phyloP scores from a whole-genome alignment of 2,113 vertebrate species.

The Bubo bubo region DNA sequence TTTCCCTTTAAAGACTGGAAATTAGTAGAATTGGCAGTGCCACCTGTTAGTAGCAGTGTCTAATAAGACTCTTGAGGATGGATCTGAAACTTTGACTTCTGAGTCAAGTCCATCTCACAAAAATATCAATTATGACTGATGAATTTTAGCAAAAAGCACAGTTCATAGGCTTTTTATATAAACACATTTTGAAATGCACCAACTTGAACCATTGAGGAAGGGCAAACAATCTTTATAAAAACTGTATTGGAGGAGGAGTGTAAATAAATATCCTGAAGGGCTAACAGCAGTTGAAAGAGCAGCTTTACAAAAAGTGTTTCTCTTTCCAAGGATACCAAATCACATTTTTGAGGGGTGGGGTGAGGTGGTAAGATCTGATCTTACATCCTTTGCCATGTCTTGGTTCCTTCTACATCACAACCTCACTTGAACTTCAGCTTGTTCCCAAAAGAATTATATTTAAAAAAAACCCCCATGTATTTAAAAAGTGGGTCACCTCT shows the following conservation, averaged over 20 bases:
- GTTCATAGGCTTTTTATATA: neutral
- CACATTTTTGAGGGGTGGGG: neutral
- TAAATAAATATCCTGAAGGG: neutral
- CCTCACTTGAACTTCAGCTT: neutral
- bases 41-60: neutral
- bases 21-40: neutral
- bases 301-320: neutral
- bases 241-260: neutral
- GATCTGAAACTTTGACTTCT: neutral
- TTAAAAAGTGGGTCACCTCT: neutral
- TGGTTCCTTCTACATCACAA: neutral
- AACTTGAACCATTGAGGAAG: neutral
- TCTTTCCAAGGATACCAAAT: neutral
- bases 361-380: neutral
- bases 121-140: neutral
- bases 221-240: neutral
- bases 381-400: neutral
- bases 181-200: neutral
- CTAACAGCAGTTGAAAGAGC: neutral
- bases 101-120: neutral
- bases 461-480: neutral
- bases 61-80: neutral
- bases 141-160: neutral
- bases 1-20: neutral
- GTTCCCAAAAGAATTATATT: neutral